phyloP scores from a whole-genome alignment of 2,888 invertebrate genomes.

The Spilarctia lutea region DNA sequence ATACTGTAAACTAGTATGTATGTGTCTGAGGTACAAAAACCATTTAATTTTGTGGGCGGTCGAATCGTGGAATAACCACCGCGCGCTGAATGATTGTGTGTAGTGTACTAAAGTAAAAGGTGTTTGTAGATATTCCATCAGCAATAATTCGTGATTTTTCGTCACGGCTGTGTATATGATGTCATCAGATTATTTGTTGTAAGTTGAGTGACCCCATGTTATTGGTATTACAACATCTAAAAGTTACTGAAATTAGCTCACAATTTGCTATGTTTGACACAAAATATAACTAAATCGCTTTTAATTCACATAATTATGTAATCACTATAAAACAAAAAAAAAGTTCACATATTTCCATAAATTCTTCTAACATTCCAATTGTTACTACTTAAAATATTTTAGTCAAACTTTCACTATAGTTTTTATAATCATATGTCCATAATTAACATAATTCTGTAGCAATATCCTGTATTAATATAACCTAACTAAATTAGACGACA shows the following conservation, averaged over 20 bases:
- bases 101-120: neutral
- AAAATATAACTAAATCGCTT: neutral
- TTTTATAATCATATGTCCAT: neutral
- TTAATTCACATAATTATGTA: neutral
- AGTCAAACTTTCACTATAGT: neutral
- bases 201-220: neutral
- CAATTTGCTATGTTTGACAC: neutral
- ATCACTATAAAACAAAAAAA: neutral
- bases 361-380: neutral
- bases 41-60: too few species aligned
- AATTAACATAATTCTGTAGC: conserved; percentile 3
- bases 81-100: neutral
- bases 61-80: neutral
- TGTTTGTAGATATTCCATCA: neutral
- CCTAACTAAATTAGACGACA: conserved; percentile 13
- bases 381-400: neutral
- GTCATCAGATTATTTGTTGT: neutral
- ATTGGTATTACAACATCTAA: neutral
- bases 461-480: conserved; percentile 15
- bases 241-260: neutral
- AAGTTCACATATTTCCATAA: neutral
- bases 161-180: neutral
- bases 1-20: neutral
- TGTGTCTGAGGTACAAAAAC: neutral
- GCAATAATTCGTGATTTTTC: neutral